Conservation (phyloP, 2,888 invertebrate genomes). For the Octodonta nipae region DNA sequence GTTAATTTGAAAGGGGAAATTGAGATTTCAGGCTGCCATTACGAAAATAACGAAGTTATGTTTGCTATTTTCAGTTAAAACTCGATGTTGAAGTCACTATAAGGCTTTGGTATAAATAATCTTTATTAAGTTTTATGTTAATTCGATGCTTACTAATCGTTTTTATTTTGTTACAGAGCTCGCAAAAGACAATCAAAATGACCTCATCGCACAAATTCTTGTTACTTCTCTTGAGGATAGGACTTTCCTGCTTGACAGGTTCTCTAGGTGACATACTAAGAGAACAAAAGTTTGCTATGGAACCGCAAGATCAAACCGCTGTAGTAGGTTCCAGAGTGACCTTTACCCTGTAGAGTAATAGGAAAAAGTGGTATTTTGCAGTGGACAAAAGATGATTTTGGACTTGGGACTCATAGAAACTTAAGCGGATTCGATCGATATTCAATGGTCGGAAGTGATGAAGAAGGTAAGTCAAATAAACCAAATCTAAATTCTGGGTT, state of each 20-base stretch:
- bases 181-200: conserved; percentile 28
- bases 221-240: conserved; percentile 30
- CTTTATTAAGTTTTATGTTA: too few relatives aligned
- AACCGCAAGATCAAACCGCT: conserved; percentile 83
- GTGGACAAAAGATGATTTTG: conserved; percentile 96
- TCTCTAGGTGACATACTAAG: conserved; percentile 30
- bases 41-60: too few relatives aligned
- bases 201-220: conserved; percentile 30
- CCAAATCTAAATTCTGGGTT: too few relatives aligned
- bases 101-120: too few relatives aligned
- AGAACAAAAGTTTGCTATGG: conserved; percentile 79
- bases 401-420: conserved; percentile 79
- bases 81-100: too few relatives aligned
- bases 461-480: conserved; percentile 71
- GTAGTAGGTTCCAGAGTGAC: conserved; percentile 79
- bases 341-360: conserved; percentile 77
- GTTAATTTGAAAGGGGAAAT: too few relatives aligned
- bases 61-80: too few relatives aligned
- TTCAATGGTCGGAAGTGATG: conserved; percentile 90
- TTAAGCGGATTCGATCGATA: conserved; percentile 86
- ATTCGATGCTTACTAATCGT: too few relatives aligned
- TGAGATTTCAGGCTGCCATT: too few relatives aligned
- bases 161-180: too few relatives aligned
- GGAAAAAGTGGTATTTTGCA: conserved; percentile 81
- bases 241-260: conserved; percentile 11